These are phyloP conservation scores for Ceratina calcarata DNA, from an alignment of 1,140 invertebrate genomes.

Conservation along the genomic window DNA sequence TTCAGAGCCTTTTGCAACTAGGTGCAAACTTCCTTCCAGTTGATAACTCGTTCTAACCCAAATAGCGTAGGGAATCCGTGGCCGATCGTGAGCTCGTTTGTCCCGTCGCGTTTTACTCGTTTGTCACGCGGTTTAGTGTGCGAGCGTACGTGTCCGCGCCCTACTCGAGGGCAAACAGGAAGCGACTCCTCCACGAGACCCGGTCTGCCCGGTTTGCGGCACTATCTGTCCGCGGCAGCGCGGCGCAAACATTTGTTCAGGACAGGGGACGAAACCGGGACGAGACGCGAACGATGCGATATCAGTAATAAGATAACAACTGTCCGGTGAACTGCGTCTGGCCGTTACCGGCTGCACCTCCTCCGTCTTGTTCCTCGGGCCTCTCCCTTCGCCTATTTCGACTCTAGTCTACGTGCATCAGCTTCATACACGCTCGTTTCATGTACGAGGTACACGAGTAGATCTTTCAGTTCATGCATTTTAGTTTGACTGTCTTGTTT, in stretches of 20 bases:
- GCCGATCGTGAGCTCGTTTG: slow-evolving; percentile 15
- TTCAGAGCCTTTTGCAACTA: slow-evolving; percentile 29
- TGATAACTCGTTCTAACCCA: slow-evolving; percentile 56
- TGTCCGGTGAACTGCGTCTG: slow-evolving; percentile 54
- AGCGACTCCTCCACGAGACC: slow-evolving; percentile 62
- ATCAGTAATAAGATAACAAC: slow-evolving; percentile 74
- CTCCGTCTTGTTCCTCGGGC: slow-evolving; percentile 24
- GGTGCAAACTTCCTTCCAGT: slow-evolving; percentile 53
- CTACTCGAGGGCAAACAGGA: slow-evolving; percentile 66
- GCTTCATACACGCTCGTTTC: too few relatives aligned
- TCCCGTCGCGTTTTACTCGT: slow-evolving; percentile 17
- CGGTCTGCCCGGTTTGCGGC: slow-evolving; percentile 49
- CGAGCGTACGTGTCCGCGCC: not conserved
- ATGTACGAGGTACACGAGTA: too few relatives aligned
- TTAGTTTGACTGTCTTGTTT: too few relatives aligned
- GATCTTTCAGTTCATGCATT: too few relatives aligned
- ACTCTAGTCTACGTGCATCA: not conserved
- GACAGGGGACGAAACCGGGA: slow-evolving; percentile 54
- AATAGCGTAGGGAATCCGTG: slow-evolving; percentile 29
- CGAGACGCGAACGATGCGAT: slow-evolving; percentile 63
- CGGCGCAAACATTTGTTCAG: slow-evolving; percentile 75
- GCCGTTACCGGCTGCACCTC: slow-evolving; percentile 46
- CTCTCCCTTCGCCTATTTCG: not conserved
- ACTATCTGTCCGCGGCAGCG: slow-evolving; percentile 60
- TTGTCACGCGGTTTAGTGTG: slow-evolving; percentile 25